A percentile compares a stretch with the other conserved stretches of the same genome.
phyloP scores from a whole-genome alignment of 1,140 invertebrate species.

The Drosophila sturtevanti region DNA sequence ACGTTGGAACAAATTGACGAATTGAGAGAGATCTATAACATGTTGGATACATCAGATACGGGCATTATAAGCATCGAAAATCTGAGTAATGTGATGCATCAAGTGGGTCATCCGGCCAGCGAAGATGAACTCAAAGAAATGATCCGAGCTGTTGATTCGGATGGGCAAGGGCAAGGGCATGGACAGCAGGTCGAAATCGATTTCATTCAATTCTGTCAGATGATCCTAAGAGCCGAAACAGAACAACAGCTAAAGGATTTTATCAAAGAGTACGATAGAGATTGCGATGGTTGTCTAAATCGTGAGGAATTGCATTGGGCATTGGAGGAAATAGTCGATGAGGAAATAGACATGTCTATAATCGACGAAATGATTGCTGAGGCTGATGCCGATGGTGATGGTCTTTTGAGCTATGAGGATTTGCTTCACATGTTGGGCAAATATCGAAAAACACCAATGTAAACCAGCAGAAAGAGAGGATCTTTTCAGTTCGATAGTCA shows the following conservation, averaged over 20 bases:
- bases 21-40: not conserved
- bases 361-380: constrained; percentile 14
- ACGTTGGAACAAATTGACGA: not conserved
- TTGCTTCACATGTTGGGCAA: constrained; percentile 9
- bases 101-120: not conserved
- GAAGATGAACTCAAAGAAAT: constrained; percentile 1
- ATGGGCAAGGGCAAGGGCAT: not conserved
- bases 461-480: not conserved
- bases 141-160: not conserved
- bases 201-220: constrained; percentile 1
- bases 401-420: constrained; percentile 8
- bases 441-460: not conserved
- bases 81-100: not conserved
- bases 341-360: not conserved
- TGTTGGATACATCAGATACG: constrained; percentile 5
- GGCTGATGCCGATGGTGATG: constrained; percentile 11
- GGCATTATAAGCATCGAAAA: not conserved
- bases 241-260: not conserved
- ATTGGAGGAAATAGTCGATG: not conserved
- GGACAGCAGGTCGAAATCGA: not conserved
- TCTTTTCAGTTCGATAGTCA: too few relatives aligned
- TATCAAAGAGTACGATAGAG: not conserved
- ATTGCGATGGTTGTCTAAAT: constrained; percentile 8
- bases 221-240: not conserved
- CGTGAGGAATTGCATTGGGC: not conserved